Evolutionary conservation across 2,113 vertebrate species (phyloP).

Genomic region (Mastomys coucha): DNA sequence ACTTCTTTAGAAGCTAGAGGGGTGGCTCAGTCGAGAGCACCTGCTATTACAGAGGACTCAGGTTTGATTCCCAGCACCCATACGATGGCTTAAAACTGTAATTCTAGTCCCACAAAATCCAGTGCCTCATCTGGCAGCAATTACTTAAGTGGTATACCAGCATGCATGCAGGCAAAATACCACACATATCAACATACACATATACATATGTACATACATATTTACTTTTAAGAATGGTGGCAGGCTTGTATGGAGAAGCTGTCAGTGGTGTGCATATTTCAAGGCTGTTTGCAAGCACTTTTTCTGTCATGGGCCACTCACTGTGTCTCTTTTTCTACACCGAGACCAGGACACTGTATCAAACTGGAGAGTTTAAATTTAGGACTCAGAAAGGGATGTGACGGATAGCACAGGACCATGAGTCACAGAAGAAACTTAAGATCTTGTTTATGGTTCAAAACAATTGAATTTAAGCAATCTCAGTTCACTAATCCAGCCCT

Average conservation of each 20-base stretch:
- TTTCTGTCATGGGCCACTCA: background rate
- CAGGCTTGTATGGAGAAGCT: conserved; percentile 7
- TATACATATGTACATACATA: background rate
- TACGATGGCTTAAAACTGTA: background rate
- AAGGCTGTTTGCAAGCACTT: background rate
- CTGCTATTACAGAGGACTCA: background rate
- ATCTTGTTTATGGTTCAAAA: background rate
- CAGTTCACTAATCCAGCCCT: no score
- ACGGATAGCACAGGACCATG: background rate
- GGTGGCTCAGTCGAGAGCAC: no score
- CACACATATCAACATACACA: no score
- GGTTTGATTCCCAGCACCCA: background rate
- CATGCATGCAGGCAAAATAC: background rate
- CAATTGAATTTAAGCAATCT: background rate
- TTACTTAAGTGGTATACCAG: no score
- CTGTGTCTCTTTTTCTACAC: background rate
- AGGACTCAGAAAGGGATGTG: background rate
- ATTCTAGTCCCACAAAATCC: background rate
- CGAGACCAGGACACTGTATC: background rate
- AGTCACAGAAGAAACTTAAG: background rate
- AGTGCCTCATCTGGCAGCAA: background rate
- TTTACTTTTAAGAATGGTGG: background rate
- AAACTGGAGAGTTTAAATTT: background rate
- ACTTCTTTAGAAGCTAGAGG: background rate
- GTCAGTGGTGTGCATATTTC: background rate